Conservation (phyloP, 2,797 vertebrate genomes). For the Eurystomus glaucurus region DNA sequence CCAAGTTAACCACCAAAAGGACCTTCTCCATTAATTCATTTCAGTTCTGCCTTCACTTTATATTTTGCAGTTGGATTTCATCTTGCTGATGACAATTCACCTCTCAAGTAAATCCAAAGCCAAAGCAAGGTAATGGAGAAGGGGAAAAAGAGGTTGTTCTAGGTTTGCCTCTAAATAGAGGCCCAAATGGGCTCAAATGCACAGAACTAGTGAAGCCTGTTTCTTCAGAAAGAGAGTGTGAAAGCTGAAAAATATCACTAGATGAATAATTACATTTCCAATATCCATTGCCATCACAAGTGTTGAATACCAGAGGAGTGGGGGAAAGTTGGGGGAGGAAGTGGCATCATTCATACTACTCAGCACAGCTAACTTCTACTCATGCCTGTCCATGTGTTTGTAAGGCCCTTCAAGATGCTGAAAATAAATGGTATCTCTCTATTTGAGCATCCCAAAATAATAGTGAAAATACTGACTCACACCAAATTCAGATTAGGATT, state of each 20-base stretch:
- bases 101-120: not conserved
- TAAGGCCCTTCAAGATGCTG: not conserved
- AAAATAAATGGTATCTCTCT: not conserved
- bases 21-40: not conserved
- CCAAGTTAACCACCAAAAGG: not conserved
- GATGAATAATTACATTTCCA: not conserved
- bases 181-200: not conserved
- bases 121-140: not conserved
- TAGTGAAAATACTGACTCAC: not conserved
- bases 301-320: not conserved
- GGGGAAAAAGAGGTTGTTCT: not conserved
- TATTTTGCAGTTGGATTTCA: not conserved
- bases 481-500: not conserved
- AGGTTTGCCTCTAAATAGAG: not conserved
- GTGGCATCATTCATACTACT: not conserved
- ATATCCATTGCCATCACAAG: not conserved
- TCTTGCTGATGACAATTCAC: not conserved
- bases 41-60: not conserved
- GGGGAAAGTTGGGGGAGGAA: not conserved
- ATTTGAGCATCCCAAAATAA: not conserved
- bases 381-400: not conserved
- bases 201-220: not conserved
- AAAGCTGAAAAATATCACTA: not conserved
- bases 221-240: not conserved
- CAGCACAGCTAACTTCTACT: not conserved